Base-by-base conservation (phyloP, 2,888 invertebrate species). In the Ectobius pallidus region DNA sequence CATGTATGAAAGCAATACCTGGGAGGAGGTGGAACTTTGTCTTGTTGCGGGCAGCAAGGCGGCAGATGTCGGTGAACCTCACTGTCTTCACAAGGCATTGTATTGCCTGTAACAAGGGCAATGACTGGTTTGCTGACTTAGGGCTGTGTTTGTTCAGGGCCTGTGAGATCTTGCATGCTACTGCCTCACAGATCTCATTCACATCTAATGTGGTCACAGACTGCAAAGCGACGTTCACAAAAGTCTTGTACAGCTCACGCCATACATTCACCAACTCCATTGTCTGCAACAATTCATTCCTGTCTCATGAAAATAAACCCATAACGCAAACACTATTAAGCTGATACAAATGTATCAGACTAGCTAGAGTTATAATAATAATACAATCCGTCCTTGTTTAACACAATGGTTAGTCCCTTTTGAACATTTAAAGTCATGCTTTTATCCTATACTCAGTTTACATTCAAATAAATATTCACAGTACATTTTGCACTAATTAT, bases 111-210 rank as follows among this genome's bases (percentile, higher is more conserved):
- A 65, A 44, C 2, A 65, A 11, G 3, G 65, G 27, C n/a, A 65
- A 7, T 1, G 44, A 42, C 44, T 65, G 18, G 3, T 25, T 27
- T 46, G 44, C 25, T 16, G 42, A n/a, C 1, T 16, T 65, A 11
- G 65, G 65, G 16, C 44, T 2, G n/a, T 65, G 42, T 18, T 46
- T 65, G 0, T 7, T 16, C 30, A 65, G 27, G 7, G 44, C 27
- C n/a, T 65, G 65, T 27, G 9, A 22, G n/a, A 65, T n/a, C 27
- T 65, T 65, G 25, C 2, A 3, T 7, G 65, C 27, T 11, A 68
- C 7, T 4, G 42, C 11, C 44, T 69, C 62, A 25, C 62, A 58
- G 6, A 72, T n/a, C 34, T 72, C 69, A 62, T 49, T 62, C 9
- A 42, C 39, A 2, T 69, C 69, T 30, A 62, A 7, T 14, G 46